phyloP scores from a whole-genome alignment of 2,113 vertebrate species.

The Perca flavescens region DNA sequence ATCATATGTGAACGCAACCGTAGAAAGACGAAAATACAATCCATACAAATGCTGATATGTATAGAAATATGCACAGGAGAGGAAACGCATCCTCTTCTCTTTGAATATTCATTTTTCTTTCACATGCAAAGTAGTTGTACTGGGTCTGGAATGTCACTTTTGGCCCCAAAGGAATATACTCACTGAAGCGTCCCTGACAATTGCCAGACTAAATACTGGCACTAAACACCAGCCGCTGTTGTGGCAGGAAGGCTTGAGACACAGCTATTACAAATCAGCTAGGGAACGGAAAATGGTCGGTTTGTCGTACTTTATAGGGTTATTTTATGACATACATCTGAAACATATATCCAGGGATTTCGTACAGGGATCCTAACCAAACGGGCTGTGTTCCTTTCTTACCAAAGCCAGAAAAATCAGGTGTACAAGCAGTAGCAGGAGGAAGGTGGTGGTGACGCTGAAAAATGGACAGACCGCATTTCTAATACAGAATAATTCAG shows the following conservation, averaged over 20 bases:
- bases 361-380: constrained; percentile 35
- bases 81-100: constrained; percentile 25
- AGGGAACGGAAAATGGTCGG: constrained; percentile 39
- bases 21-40: constrained; percentile 11
- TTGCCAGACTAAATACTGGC: constrained; percentile 75
- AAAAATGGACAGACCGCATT: constrained; percentile 8
- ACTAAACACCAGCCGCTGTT: constrained; percentile 68
- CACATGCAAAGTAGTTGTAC: constrained; percentile 66
- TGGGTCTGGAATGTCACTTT: constrained; percentile 71
- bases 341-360: constrained; percentile 67
- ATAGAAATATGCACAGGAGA: constrained; percentile 29
- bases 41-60: constrained; percentile 32
- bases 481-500: neutral
- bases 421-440: constrained; percentile 33
- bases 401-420: constrained; percentile 40
- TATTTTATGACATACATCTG: constrained; percentile 75
- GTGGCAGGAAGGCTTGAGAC: constrained; percentile 68
- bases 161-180: constrained; percentile 60
- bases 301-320: constrained; percentile 61
- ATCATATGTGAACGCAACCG: neutral
- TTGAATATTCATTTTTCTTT: constrained; percentile 75
- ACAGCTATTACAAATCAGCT: constrained; percentile 72
- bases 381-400: constrained; percentile 9
- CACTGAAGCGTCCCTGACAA: constrained; percentile 72
- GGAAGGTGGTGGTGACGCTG: neutral